Conservation (phyloP, 2,888 invertebrate genomes). For the Cantharis nigra region DNA sequence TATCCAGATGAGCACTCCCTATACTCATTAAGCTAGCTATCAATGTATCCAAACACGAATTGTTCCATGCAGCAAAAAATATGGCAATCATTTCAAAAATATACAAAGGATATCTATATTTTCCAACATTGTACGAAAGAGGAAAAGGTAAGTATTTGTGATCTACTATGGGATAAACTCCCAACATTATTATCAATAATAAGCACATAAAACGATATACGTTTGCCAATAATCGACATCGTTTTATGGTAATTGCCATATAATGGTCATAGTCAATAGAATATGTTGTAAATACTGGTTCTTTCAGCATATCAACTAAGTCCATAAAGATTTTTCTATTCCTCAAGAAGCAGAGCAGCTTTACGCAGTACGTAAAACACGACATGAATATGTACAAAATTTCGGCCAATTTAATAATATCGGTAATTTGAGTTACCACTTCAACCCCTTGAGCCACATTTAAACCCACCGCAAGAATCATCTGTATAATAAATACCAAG, state of each 20-base stretch:
- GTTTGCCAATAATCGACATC: constrained; percentile 15
- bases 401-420: constrained; percentile 22
- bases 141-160: constrained; percentile 23
- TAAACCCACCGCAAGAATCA: constrained; percentile 2
- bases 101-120: constrained; percentile 15
- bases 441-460: constrained; percentile 7
- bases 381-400: constrained; percentile 23
- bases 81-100: constrained; percentile 15
- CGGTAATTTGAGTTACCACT: constrained; percentile 1
- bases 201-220: constrained; percentile 3
- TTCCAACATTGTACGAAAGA: constrained; percentile 25
- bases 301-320: constrained; percentile 10
- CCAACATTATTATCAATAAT: constrained; percentile 9
- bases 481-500: neutral
- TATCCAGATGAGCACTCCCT: constrained; percentile 16
- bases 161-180: constrained; percentile 16
- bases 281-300: constrained; percentile 19
- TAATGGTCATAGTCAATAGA: constrained; percentile 14
- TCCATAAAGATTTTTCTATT: constrained; percentile 6
- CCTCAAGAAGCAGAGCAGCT: constrained; percentile 3
- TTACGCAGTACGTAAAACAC: constrained; percentile 8
- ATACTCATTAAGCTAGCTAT: constrained; percentile 15
- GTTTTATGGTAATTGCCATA: constrained; percentile 12
- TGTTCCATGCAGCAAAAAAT: constrained; percentile 26
- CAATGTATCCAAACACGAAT: constrained; percentile 23